Evolutionary conservation across 2,888 invertebrate species (phyloP), one percentile per base, ranked within the genome.

Genomic region (Tetanocera ferruginea): DNA sequence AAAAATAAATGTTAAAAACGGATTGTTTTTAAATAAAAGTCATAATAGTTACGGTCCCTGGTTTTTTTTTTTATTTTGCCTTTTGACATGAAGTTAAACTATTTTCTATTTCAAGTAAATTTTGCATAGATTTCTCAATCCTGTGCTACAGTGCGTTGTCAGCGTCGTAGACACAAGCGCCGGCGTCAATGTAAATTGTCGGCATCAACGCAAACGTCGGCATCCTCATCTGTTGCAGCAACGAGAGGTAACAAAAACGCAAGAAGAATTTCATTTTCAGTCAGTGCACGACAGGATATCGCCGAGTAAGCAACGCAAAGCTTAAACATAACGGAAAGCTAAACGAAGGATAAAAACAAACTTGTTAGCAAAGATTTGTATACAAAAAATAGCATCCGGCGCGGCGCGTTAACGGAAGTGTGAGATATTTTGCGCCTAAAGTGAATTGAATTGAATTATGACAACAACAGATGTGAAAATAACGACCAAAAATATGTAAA

Each of bases 281-380:
- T 81, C 81, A 83, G 83, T 83, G 77, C 69, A 77, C 80, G 74
- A 78, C 80, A 81, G 82, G 80, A 80, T 78, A 64, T 55, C 74
- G 51, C 52, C 37, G 66, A 25, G 60, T 31, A 57, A 25, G 73
- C 78, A 70, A 34, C 17, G 17, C 34, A 25, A 31, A 64, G 64
- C 69, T 19, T 5, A 23, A 43, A 49, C 14, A 25, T 11, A 51
- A 3, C 51, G 37, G n/a, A 60, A 14, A 17, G 8, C 14, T 3
- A 49, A 49, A 51, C 49, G 25, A 28, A 55, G 23, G 37, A n/a
- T 19, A 37, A 57, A 57, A 60, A 19, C 57, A 4, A 23, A 60
- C 23, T 4, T 5, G 57, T 25, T 25, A 5, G 6, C 3, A 25
- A 23, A 2, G 8, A 60, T 60, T 9, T 8, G 57, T 6, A 5